Evolutionary conservation across 1,140 invertebrate genomes (phyloP).

Genomic region (Riptortus pedestris): DNA sequence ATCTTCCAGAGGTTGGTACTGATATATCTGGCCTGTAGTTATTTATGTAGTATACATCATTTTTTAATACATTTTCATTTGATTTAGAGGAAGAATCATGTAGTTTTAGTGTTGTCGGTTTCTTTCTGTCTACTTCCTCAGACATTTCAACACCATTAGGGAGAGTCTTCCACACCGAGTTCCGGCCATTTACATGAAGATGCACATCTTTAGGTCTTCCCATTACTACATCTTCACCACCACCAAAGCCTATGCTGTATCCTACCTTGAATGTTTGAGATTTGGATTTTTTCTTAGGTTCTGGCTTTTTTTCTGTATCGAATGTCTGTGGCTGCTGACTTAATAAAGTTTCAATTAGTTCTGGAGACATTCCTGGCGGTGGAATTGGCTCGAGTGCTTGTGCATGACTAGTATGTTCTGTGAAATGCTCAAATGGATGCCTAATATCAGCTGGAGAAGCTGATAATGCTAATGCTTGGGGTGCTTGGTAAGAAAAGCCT

Average conservation of each 20-base stretch:
- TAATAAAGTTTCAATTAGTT: conserved; percentile 23
- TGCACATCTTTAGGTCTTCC: conserved; percentile 22
- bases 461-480: neutral
- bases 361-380: conserved; percentile 21
- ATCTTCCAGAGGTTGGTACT: conserved; percentile 8
- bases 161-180: conserved; percentile 29
- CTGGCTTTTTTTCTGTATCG: conserved; percentile 5
- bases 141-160: conserved; percentile 29
- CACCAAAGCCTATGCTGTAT: conserved; percentile 29
- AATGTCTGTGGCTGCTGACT: conserved; percentile 23
- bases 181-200: conserved; percentile 25
- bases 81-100: conserved; percentile 11
- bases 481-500: neutral
- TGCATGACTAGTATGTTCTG: neutral
- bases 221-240: conserved; percentile 18
- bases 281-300: conserved; percentile 8
- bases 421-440: neutral
- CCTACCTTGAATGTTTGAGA: conserved; percentile 26
- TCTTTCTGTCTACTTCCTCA: conserved; percentile 16
- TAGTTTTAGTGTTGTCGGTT: conserved; percentile 8
- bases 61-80: conserved; percentile 20
- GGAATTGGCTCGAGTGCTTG: neutral
- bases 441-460: neutral
- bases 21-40: conserved; percentile 4
- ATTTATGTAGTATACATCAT: conserved; percentile 25